These are phyloP conservation scores for Drosophila parvula DNA, from an alignment of 1,140 invertebrate species.

Conservation along the genomic window DNA sequence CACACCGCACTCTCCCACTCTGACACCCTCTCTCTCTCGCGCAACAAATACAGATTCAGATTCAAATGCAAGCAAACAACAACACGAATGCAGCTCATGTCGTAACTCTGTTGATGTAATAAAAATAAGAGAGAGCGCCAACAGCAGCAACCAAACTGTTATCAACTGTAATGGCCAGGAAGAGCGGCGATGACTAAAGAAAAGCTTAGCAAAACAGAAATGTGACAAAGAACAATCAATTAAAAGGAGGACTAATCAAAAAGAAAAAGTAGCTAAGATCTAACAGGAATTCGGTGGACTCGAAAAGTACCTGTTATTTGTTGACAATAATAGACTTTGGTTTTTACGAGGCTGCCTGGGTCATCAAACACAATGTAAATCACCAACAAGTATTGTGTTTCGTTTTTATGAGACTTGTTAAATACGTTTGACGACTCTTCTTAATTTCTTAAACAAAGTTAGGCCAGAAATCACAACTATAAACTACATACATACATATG, in stretches of 20 bases:
- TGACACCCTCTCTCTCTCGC: slow-evolving; percentile 4
- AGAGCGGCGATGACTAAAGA: slow-evolving; percentile 37
- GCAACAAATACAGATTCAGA: slow-evolving; percentile 44
- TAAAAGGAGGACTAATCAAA: slow-evolving; percentile 20
- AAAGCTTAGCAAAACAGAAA: slow-evolving; percentile 68
- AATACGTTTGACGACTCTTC: background rate
- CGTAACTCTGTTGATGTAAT: slow-evolving; percentile 78
- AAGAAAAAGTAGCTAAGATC: slow-evolving; percentile 1
- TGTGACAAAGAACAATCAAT: slow-evolving; percentile 42
- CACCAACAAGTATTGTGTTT: background rate
- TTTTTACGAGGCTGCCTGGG: slow-evolving; percentile 9
- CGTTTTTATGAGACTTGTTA: slow-evolving; percentile 4
- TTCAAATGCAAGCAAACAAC: slow-evolving; percentile 57
- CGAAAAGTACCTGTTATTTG: slow-evolving; percentile 26
- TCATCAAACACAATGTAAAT: slow-evolving; percentile 12
- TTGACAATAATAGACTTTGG: background rate
- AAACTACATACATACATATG: too few relatives aligned
- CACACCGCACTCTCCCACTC: slow-evolving; percentile 15
- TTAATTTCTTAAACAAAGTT: background rate
- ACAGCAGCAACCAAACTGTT: slow-evolving; percentile 50
- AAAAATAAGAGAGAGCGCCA: slow-evolving; percentile 53
- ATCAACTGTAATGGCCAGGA: slow-evolving; percentile 68
- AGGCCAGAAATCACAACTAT: background rate
- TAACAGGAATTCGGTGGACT: slow-evolving; percentile 3
- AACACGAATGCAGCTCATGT: slow-evolving; percentile 54